Base-by-base conservation (phyloP, 2,888 invertebrate species). In the Paralinhomoeus sp. region DNA sequence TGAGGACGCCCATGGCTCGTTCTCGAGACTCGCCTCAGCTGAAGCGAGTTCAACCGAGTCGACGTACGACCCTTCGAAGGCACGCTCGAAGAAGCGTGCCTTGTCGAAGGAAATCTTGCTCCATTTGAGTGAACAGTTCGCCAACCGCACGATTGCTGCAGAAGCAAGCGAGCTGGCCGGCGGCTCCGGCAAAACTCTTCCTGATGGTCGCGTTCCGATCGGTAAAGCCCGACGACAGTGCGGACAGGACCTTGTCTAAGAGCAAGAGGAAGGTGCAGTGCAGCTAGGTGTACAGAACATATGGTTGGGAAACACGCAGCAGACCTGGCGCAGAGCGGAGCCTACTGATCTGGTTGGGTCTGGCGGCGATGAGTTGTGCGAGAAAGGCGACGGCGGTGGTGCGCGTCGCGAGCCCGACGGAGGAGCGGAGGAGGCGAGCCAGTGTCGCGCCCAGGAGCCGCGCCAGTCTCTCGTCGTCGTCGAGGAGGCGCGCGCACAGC, bases 131-230 rank as follows among this genome's bases (percentile, higher is more conserved):
- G n/a, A n/a, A n/a, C n/a, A n/a, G n/a, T n/a, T n/a, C n/a, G n/a
- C n/a, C n/a, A n/a, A n/a, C n/a, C n/a, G n/a, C n/a, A n/a, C n/a
- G n/a, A n/a, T n/a, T n/a, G n/a, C n/a, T n/a, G n/a, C n/a, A n/a
- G n/a, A n/a, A 72, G 18, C 76, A 62, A 12, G 81, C 76, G 5
- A 87, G 70, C 57, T 83, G 77, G 0, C 87, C 87, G 48, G 87
- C 73, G 20, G 82, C 77, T 44, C 73, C 72, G 0, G 84, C 79
- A 61, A 77, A 81, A 50, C 78, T 77, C 65, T 80, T 83, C 54
- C 83, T 71, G 1, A 85, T 75, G 0, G 78, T 77, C 1, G 75
- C 68, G 60, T 84, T 85, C 47, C 82, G 73, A 64, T 89, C 85
- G 40, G 76, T 75, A 20, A 84, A 68, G 1, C 83, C 82, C 51